phyloP scores from a whole-genome alignment of 1,140 invertebrate species.

The Philotrypesis tridentata region DNA sequence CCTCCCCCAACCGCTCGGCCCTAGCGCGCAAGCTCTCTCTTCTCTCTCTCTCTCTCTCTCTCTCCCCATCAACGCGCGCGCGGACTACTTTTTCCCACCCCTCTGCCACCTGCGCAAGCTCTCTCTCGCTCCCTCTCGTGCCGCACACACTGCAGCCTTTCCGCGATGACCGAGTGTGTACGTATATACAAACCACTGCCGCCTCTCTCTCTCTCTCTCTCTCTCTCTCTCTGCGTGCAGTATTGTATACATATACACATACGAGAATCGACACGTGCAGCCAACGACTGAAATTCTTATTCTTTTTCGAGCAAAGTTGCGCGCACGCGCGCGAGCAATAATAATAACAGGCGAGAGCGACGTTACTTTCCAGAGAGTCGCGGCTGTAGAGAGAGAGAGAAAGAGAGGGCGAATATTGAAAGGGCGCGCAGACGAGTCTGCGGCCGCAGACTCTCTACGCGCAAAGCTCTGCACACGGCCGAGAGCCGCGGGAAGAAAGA shows the following conservation, averaged over 20 bases:
- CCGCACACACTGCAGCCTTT: no score
- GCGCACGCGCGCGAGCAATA: no score
- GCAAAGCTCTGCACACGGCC: neutral
- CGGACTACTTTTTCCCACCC: neutral
- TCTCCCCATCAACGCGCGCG: no score
- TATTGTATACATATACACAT: neutral
- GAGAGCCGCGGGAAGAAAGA: conserved; percentile 31
- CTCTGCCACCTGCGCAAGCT: neutral
- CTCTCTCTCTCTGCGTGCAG: neutral
- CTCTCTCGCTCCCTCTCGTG: neutral
- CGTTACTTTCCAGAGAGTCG: conserved; percentile 21
- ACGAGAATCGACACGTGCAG: neutral
- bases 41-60: no score
- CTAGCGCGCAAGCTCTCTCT: neutral
- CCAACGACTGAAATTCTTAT: neutral
- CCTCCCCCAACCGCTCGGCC: neutral
- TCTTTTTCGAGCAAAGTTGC: neutral
- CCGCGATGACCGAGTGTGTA: no score
- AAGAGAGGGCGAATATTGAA: no score
- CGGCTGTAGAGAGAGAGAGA: no score
- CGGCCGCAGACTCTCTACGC: neutral
- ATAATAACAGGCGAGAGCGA: no score
- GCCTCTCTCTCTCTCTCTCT: neutral
- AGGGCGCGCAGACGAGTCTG: neutral
- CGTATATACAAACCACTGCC: no score